phyloP scores from a whole-genome alignment of 2,888 invertebrate species.

The Sphecodes monilicornis region DNA sequence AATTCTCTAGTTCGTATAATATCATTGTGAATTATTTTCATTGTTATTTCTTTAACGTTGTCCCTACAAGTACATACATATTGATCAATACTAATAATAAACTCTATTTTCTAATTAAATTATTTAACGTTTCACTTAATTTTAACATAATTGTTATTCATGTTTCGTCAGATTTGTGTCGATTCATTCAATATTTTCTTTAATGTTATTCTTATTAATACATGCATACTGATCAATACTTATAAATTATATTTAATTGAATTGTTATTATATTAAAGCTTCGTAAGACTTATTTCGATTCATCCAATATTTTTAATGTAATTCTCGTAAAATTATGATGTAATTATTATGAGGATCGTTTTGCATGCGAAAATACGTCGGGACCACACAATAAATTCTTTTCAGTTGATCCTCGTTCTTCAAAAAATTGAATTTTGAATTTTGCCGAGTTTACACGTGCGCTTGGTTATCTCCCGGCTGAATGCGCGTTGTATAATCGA shows the following conservation, averaged over 20 bases:
- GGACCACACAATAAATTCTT: neutral
- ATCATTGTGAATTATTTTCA: slow-evolving; percentile 42
- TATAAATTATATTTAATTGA: neutral
- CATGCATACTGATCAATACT: neutral
- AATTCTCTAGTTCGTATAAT: slow-evolving; percentile 50
- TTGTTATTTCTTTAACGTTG: neutral
- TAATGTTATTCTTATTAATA: neutral
- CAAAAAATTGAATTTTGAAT: neutral
- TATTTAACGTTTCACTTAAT: no score
- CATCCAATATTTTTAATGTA: neutral
- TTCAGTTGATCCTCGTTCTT: neutral
- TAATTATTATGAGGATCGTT: neutral
- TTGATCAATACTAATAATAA: neutral
- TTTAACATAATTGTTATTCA: no score
- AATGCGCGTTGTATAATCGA: neutral
- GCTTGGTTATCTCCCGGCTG: neutral
- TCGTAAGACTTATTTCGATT: neutral
- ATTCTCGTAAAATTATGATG: neutral
- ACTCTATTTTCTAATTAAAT: no score
- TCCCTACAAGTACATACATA: neutral
- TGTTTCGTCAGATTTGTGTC: no score
- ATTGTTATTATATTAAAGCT: neutral
- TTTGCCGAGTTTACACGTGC: neutral
- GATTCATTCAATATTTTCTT: neutral
- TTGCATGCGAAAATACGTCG: neutral